Evolutionary conservation across 2,113 vertebrate genomes (phyloP), one percentile per base, ranked within the genome.

Genomic region (Scortum barcoo): DNA sequence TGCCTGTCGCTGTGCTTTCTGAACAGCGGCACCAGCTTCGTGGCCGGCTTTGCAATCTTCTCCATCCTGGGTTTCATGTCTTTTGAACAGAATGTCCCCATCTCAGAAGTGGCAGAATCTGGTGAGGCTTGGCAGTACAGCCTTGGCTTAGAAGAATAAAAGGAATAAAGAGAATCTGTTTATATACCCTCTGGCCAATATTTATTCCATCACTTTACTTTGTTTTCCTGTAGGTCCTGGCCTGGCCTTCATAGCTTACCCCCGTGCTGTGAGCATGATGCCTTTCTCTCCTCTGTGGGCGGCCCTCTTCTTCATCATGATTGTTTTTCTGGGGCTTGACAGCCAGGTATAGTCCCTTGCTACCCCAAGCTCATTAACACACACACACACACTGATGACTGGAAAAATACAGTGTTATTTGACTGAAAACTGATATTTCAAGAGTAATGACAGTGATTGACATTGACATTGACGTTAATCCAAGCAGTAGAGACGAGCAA

Each of bases 1-100:
- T 99, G 97, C 63, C 60, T 99, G 56, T 93, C 97, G 1, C 94
- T 99, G 40, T 99, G 98, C 89, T 95, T 96, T 86, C 95, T 99
- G 77, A 99, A 99, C 95, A 99, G 98, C 0, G 96, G 96, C 69
- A 99, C 97, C 86, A 99, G 98, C 87, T 99, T 99, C 0, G 91
- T 98, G 78, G 97, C 98, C 0, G 98, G 98, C 22, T 98, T 99
- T 84, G 98, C 98, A 13, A 99, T 99, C 91, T 99, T 99, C 92
- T 99, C 97, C 82, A 96, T 99, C 92, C 92, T 99, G 95, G 98
- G 98, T 61, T 99, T 99, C 93, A 99, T 99, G 98, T 95, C 98
- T 0, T 93, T 94, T 72, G 98, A 99, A 70, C 97, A 99, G 90
- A 96, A 97, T 0, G 96, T 99, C 81, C 97, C 96, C 80, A 99